phyloP scores from a whole-genome alignment of 2,888 invertebrate species.

The Lymantria dispar region DNA sequence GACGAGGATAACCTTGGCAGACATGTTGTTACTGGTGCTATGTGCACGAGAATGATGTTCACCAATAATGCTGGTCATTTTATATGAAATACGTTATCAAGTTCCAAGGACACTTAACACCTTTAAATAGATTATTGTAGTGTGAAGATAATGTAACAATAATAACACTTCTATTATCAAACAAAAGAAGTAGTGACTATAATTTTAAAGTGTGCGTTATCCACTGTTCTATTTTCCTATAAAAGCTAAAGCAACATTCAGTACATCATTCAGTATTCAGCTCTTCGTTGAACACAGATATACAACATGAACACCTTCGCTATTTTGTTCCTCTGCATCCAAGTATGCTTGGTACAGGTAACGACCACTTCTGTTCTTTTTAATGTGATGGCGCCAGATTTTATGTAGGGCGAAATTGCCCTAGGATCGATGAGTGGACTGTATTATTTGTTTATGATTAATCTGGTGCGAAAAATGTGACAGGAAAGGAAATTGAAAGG shows the following conservation, averaged over 20 bases:
- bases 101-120: neutral
- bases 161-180: neutral
- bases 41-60: neutral
- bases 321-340: constrained; percentile 36
- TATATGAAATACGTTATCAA: neutral
- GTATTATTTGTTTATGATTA: too few relatives aligned
- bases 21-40: constrained; percentile 2
- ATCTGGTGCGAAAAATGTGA: too few relatives aligned
- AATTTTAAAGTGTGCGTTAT: too few relatives aligned
- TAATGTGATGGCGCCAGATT: too few relatives aligned
- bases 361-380: neutral
- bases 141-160: neutral
- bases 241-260: neutral
- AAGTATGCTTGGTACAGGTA: constrained; percentile 19
- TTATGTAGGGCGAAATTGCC: too few relatives aligned
- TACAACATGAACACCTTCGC: constrained; percentile 37
- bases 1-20: constrained; percentile 12
- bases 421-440: too few relatives aligned
- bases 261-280: constrained; percentile 6
- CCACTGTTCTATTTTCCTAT: neutral
- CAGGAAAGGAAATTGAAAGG: too few relatives aligned
- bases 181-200: neutral
- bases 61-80: neutral
- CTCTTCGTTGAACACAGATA: constrained; percentile 9
- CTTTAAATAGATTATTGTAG: neutral